Conservation (phyloP, 2,888 invertebrate species). For the Lasioglossum calceatum region DNA sequence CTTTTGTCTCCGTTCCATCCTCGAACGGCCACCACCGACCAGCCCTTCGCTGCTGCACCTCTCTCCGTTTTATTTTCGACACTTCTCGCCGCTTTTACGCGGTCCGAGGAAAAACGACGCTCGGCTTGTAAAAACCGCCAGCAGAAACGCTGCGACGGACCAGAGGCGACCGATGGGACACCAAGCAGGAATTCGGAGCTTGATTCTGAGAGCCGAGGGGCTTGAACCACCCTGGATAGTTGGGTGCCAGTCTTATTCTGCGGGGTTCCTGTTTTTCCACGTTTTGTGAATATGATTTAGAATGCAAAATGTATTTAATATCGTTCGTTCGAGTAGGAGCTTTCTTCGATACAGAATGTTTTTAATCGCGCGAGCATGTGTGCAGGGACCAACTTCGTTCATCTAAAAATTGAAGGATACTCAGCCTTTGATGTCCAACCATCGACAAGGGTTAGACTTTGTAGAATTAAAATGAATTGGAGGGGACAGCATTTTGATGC, state of each 20-base stretch:
- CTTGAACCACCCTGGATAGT: background rate
- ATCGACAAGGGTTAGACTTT: background rate
- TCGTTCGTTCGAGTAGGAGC: background rate
- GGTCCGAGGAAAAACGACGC: slow-evolving; percentile 31
- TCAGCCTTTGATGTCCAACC: background rate
- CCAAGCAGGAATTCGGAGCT: slow-evolving; percentile 15
- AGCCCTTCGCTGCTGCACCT: slow-evolving; percentile 17
- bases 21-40: slow-evolving; percentile 16
- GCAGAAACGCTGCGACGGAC: slow-evolving; percentile 5
- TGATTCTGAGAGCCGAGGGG: background rate
- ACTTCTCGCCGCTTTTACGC: slow-evolving; percentile 52
- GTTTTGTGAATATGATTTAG: background rate
- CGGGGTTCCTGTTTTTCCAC: background rate
- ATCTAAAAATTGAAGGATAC: background rate
- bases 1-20: slow-evolving; percentile 43
- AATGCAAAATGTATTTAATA: background rate
- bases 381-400: background rate
- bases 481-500: background rate
- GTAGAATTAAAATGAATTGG: background rate
- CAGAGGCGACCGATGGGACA: background rate
- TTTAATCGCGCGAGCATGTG: background rate
- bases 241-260: background rate
- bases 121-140: slow-evolving; percentile 25
- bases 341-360: background rate
- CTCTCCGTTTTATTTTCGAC: slow-evolving; percentile 44